Base-by-base conservation (phyloP, 2,113 vertebrate genomes). In the Telmatochromis sp. region DNA sequence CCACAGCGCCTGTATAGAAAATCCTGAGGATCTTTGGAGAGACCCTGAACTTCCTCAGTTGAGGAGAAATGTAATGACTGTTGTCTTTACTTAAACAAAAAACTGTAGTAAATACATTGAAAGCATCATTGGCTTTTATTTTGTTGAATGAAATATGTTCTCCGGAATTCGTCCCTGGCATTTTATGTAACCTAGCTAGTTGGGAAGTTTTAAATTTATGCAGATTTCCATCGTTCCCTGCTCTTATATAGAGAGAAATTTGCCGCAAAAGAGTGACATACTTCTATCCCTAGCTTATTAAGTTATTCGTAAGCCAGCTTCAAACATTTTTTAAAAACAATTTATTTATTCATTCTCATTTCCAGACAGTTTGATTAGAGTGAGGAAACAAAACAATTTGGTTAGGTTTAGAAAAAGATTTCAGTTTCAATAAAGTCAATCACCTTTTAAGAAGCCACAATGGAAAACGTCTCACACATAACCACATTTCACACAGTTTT, bases 61-160 rank as follows among this genome's bases (percentile, higher is more conserved):
- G 55, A 58, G 45, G 45, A 65, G 60, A 65, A 65, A 65, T 37
- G 17, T 37, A 65, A 75, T 75, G 23, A 19, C 71, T 28, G 15
- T 31, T 50, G 23, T 50, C 23, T 19, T 51, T 78, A 33, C 47
- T 78, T 78, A 33, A 78, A 78, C 23, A 78, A 51, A 19, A 51
- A 78, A 3, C 11, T 7, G 5, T 13, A 31, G 26, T 12, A 78
- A 31, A 50, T 4, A n/a, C 26, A n/a, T 4, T 33, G 10, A 50
- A 78, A 63, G 4, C 14, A 7, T 10, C 14, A 10, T 2, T 7
- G 33, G 8, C 73, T 85, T 91, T 92, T 91, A 94, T 90, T 94
- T 91, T 94, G 84, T 80, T 85, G 45, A 50, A 23, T 2, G 28
- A 80, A 50, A 26, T 13, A 5, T 1, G 5, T 3, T 45, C 2